These are phyloP conservation scores for Notarius lentiginosus DNA, from an alignment of 2,113 vertebrate species.

Conservation along the genomic window DNA sequence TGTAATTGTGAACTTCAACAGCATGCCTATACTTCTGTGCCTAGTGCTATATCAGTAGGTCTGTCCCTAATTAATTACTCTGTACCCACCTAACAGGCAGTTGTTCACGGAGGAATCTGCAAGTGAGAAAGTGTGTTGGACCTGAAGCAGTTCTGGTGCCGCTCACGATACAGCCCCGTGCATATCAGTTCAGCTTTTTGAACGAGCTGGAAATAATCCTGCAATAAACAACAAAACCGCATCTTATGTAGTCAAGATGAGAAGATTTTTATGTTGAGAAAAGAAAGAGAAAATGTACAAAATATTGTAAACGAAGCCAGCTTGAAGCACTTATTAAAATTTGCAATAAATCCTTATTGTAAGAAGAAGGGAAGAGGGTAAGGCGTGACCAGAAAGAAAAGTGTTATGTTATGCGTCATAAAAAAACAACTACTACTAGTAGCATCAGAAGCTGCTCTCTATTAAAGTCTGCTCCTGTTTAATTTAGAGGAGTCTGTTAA, in stretches of 20 bases:
- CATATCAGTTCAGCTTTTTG: neutral
- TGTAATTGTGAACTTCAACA: too few species aligned
- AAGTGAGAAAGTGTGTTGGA: neutral
- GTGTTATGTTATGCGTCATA: neutral
- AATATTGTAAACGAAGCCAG: neutral
- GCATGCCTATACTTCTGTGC: too few species aligned
- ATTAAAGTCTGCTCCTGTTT: neutral
- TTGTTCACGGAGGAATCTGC: neutral
- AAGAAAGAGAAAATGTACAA: neutral
- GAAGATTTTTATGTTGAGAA: neutral
- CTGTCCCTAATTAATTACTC: too few species aligned
- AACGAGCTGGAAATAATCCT: neutral
- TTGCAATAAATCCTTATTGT: too few species aligned
- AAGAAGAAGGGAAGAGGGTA: neutral
- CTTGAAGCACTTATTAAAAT: neutral
- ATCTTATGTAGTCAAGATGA: too few species aligned
- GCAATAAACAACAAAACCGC: neutral
- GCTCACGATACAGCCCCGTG: neutral
- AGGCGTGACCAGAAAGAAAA: neutral
- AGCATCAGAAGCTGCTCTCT: neutral
- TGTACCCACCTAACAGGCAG: neutral
- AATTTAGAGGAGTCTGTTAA: neutral
- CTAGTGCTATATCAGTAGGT: too few species aligned
- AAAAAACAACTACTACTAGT: neutral
- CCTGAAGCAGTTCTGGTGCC: neutral